Base-by-base conservation (phyloP, 2,888 invertebrate species). In the Cephalotes varians region DNA sequence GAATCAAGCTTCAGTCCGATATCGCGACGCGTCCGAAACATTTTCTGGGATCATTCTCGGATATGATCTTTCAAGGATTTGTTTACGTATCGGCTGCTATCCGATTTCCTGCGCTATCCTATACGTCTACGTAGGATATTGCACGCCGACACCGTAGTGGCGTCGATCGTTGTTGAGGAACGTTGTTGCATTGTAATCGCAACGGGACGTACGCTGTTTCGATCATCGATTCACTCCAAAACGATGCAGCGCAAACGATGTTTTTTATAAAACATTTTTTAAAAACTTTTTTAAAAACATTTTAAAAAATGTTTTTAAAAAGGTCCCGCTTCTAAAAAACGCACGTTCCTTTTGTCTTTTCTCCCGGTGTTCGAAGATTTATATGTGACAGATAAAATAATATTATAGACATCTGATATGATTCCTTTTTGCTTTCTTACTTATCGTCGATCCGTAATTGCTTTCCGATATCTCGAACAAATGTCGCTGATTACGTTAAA, bases 31-130 rank as follows among this genome's bases (percentile, higher is more conserved):
- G 18, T 44, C 31, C 54, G 31, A 67, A 21, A 67, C 77, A 77
- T 77, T 67, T 77, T 67, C 67, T 28, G 18, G 40, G 56, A 77
- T 77, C 77, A 67, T 40, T n/a, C 40, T 54, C 40, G 40, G 10
- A 44, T 31, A 31, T 67, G 77, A 77, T 56, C 77, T 77, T 67
- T 67, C 54, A 44, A 37, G 12, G 65, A 77, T 67, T 77, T 28
- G 37, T 76, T 28, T 76, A 76, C 56, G 21, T 77, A 77, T 56
- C 54, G 54, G 31, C 25, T 67, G 21, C 65, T 6, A 67, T 77
- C 21, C 28, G 58, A 56, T 67, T 34, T 12, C 4, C n/a, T 65
- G 34, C 28, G n/a, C 25, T 4, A 28, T 40, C 28, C 51, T 34
- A 40, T 28, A 31, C 4, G 15, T 65, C 25, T 65, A 51, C 12